A percentile compares a stretch with the other conserved stretches of the same genome.
Evolutionary conservation across 2,113 vertebrate genomes (phyloP).

Genomic region (Passerina amoena): DNA sequence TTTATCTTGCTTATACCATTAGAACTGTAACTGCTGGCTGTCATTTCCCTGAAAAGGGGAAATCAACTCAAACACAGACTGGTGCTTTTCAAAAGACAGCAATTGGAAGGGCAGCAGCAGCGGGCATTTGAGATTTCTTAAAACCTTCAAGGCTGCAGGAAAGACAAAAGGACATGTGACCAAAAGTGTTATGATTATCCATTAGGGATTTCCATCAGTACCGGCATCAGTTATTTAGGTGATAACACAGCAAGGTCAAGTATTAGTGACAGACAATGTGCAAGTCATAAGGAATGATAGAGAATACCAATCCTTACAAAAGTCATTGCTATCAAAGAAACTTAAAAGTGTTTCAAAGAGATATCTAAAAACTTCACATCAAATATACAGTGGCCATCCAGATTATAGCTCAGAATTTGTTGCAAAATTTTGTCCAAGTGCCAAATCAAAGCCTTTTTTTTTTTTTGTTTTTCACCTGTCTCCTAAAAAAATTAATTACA

Average conservation of each 20-base stretch:
- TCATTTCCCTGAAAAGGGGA: constrained; percentile 80
- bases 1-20: constrained; percentile 78
- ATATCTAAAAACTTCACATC: constrained; percentile 79
- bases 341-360: constrained; percentile 73
- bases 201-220: constrained; percentile 77
- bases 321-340: constrained; percentile 77
- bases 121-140: constrained; percentile 75
- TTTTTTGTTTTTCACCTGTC: not conserved
- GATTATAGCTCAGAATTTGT: constrained; percentile 60
- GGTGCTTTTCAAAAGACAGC: constrained; percentile 84
- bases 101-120: constrained; percentile 80
- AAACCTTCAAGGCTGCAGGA: constrained; percentile 79
- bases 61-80: constrained; percentile 78
- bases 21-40: constrained; percentile 77
- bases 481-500: constrained; percentile 12
- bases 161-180: constrained; percentile 72
- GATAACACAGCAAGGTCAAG: constrained; percentile 76
- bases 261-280: constrained; percentile 80
- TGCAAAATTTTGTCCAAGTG: constrained; percentile 69
- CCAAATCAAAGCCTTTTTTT: constrained; percentile 66
- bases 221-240: constrained; percentile 76
- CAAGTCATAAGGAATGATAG: constrained; percentile 76
- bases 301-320: constrained; percentile 77
- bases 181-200: constrained; percentile 79
- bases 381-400: constrained; percentile 74